Percentiles rank a stretch among this genome's conserved stretches.
These are phyloP conservation scores for Muscina levida DNA, from an alignment of 2,888 invertebrate genomes.

Conservation along the genomic window DNA sequence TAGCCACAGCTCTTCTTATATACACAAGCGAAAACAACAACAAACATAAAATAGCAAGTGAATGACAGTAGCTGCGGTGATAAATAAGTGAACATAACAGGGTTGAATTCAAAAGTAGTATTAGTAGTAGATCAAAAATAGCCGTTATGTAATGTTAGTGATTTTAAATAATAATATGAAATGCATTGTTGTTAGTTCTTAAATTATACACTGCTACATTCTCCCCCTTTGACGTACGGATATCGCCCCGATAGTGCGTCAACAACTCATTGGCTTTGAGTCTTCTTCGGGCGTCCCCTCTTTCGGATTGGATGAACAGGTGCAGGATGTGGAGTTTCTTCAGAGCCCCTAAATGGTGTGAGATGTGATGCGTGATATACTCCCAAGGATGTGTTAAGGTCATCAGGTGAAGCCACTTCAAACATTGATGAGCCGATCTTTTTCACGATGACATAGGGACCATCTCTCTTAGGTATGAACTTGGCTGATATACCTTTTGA, in stretches of 20 bases:
- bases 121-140: too few relatives aligned
- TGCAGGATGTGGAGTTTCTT: not conserved
- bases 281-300: not conserved
- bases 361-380: slow-evolving; percentile 26
- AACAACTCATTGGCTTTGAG: not conserved
- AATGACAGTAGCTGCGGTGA: too few relatives aligned
- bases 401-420: slow-evolving; percentile 30
- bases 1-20: too few relatives aligned
- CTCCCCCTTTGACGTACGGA: slow-evolving; percentile 9
- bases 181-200: too few relatives aligned
- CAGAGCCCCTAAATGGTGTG: not conserved
- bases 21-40: too few relatives aligned
- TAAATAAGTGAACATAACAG: too few relatives aligned
- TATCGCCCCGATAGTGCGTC: not conserved
- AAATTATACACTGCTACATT: not conserved
- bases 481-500: slow-evolving; percentile 67
- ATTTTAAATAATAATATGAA: too few relatives aligned
- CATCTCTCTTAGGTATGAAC: slow-evolving; percentile 71
- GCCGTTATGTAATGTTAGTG: too few relatives aligned
- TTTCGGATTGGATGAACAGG: slow-evolving; percentile 6
- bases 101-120: too few relatives aligned
- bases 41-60: too few relatives aligned
- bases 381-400: slow-evolving; percentile 30
- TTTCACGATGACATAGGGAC: slow-evolving; percentile 70
- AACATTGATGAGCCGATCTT: slow-evolving; percentile 54